These are phyloP conservation scores for Diplogasteroides magnus DNA, from an alignment of 1,140 invertebrate genomes.

Conservation along the genomic window DNA sequence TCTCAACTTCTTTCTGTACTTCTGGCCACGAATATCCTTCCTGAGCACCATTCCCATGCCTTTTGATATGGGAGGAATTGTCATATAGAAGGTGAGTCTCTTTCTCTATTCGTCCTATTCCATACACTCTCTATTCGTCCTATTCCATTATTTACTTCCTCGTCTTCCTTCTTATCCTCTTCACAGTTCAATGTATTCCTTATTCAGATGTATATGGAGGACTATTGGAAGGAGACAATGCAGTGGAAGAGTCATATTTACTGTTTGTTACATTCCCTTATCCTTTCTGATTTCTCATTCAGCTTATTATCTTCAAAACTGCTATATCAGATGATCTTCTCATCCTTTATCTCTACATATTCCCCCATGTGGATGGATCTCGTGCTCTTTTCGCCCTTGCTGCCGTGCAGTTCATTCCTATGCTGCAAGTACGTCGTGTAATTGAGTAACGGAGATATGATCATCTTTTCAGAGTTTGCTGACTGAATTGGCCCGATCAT, in stretches of 20 bases:
- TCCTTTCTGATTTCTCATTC: neutral
- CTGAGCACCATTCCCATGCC: neutral
- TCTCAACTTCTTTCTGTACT: constrained; percentile 21
- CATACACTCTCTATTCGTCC: no score
- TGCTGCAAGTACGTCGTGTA: constrained; percentile 28
- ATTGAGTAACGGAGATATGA: no score
- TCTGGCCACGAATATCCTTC: constrained; percentile 26
- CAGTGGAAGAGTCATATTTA: constrained; percentile 2
- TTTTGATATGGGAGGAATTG: constrained; percentile 10
- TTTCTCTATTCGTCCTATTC: constrained; percentile 21
- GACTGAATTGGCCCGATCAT: constrained; percentile 21
- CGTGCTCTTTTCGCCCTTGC: no score
- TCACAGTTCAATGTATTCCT: constrained; percentile 13
- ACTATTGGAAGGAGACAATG: constrained; percentile 15
- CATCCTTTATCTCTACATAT: no score
- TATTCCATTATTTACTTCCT: constrained; percentile 30
- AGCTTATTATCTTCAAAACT: no score
- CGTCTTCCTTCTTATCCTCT: neutral
- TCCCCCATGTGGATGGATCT: no score
- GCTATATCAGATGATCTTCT: no score
- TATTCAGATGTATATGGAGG: neutral
- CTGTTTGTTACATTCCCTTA: constrained; percentile 5
- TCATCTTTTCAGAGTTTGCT: no score
- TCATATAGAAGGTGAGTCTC: neutral
- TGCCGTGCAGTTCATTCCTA: constrained; percentile 29